A percentile compares a stretch with the other conserved stretches of the same genome.
Evolutionary conservation across 2,888 invertebrate species (phyloP).

Genomic region (Schrankia costaestrigalis): DNA sequence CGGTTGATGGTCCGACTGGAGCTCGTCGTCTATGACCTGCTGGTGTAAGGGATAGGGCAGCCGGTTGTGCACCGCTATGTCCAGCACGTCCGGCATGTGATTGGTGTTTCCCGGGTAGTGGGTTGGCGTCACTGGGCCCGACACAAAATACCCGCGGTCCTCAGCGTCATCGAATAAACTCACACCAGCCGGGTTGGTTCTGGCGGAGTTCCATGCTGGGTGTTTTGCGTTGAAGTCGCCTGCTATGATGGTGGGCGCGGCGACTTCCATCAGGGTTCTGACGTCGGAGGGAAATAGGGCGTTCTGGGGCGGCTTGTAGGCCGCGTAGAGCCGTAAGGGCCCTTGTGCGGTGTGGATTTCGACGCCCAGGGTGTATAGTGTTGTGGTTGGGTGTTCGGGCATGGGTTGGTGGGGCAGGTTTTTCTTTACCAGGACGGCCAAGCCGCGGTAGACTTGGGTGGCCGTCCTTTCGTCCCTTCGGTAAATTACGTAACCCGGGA

Average conservation of each 20-base stretch:
- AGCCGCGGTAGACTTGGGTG: background rate
- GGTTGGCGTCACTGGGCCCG: conserved; percentile 2
- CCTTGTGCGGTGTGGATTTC: background rate
- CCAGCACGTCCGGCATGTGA: background rate
- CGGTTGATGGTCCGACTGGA: conserved; percentile 1
- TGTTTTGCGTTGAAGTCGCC: conserved; percentile 1
- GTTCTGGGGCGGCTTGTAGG: background rate
- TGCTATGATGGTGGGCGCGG: background rate
- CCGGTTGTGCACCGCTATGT: background rate
- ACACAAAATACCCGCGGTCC: background rate
- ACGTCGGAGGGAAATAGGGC: background rate
- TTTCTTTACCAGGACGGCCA: background rate
- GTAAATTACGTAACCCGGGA: background rate
- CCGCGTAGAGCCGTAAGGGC: background rate
- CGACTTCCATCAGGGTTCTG: background rate
- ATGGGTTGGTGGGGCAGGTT: conserved; percentile 1
- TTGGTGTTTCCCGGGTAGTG: background rate
- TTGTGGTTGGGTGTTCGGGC: background rate
- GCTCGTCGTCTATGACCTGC: background rate
- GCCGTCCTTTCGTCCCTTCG: background rate
- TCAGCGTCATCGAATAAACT: background rate
- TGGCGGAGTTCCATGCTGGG: conserved; percentile 1
- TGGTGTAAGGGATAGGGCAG: background rate
- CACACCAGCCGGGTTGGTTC: background rate
- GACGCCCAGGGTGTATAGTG: conserved; percentile 1